These are phyloP conservation scores for Corydoras sp. DNA, from an alignment of 2,113 vertebrate species.

Conservation along the genomic window DNA sequence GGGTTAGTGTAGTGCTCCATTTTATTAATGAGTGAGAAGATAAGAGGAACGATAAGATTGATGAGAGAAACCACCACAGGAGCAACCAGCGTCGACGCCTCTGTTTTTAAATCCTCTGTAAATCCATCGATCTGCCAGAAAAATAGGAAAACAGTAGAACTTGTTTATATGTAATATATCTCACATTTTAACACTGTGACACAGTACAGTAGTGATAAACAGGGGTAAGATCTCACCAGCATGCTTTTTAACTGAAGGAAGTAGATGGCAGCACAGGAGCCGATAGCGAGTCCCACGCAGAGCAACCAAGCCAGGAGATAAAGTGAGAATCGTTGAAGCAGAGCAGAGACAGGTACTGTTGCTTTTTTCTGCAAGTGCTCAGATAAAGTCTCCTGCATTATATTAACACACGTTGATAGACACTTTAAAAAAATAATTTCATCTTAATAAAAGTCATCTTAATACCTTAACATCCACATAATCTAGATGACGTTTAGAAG, in stretches of 20 bases:
- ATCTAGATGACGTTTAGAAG: no score
- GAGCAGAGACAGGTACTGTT: slow-evolving; percentile 54
- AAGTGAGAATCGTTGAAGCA: slow-evolving; percentile 49
- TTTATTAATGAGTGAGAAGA: slow-evolving; percentile 77
- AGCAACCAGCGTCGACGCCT: slow-evolving; percentile 75
- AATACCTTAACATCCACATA: no score
- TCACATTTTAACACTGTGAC: background rate
- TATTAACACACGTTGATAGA: background rate
- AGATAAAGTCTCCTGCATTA: slow-evolving; percentile 76
- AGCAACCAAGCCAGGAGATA: slow-evolving; percentile 71
- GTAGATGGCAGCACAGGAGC: slow-evolving; percentile 72
- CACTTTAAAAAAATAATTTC: no score
- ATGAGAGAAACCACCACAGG: slow-evolving; percentile 78
- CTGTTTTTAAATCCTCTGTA: slow-evolving; percentile 44
- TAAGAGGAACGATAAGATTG: slow-evolving; percentile 75
- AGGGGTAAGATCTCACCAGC: slow-evolving; percentile 52
- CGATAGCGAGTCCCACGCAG: slow-evolving; percentile 64
- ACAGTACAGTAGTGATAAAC: background rate
- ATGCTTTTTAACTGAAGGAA: slow-evolving; percentile 57
- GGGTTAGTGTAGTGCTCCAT: slow-evolving; percentile 79
- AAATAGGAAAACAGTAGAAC: slow-evolving; percentile 3
- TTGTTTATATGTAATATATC: no score
- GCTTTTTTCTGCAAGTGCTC: slow-evolving; percentile 56
- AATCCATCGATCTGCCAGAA: slow-evolving; percentile 19
- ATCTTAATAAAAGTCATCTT: no score